Evolutionary conservation across 2,113 vertebrate genomes (phyloP), one percentile per base, ranked within the genome.

Genomic region (Hepsetus odoe): DNA sequence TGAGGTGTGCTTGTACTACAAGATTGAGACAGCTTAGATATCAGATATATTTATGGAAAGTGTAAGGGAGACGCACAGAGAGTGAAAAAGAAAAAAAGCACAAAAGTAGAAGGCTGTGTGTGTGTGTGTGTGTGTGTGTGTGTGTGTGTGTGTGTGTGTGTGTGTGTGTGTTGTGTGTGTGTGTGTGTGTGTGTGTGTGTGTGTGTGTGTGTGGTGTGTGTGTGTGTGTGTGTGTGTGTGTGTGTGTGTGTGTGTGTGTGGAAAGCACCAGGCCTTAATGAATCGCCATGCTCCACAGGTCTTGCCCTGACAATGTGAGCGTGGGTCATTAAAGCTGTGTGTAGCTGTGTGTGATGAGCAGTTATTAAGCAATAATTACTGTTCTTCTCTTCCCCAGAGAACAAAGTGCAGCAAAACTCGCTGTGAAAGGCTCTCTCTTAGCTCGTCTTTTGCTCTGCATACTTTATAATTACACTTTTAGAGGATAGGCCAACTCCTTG

Each of bases 281-380:
- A 75, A 46, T 76, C 56, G 59, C 46, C 61, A 65, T 79, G 72
- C 65, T 66, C 55, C 46, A 58, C 22, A 58, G 49, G 67, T 59
- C 46, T 46, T 83, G 42, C 49, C 38, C 77, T 76, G 61, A 51
- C 42, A 22, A 28, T 33, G 73, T 30, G 33, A 80, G 58, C 58
- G 71, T 55, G 51, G 59, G 26, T 76, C 73, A 80, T 76, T 72
- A 76, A 72, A 49, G 51, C 40, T 76, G 22, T 72, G 75, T 79
- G 76, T 82, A 71, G 53, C 69, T 56, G 77, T 61, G 44, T 77
- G 58, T 73, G 33, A 83, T 53, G 77, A 64, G 66, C 61, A 77
- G 73, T 80, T 77, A 83, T 64, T 79, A 80, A 80, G 77, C 68
- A 56, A 24, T 73, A 83, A 80, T 80, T 83, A 80, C 71, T 76